These are phyloP conservation scores for Chouioia cunea DNA, from an alignment of 2,888 invertebrate species.

Conservation along the genomic window DNA sequence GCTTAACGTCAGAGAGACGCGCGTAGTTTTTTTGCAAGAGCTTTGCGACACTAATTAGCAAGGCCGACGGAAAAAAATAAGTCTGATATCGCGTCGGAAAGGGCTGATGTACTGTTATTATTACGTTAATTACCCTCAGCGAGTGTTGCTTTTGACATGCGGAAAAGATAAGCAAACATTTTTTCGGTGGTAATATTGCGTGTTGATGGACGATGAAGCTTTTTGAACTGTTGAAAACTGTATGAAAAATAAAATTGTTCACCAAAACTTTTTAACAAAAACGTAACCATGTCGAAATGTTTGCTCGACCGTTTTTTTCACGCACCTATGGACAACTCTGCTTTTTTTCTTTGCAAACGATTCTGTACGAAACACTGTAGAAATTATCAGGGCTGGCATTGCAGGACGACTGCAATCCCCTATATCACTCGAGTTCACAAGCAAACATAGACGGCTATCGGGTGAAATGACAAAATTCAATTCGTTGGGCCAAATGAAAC, in stretches of 20 bases:
- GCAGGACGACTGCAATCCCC: background rate
- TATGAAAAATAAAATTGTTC: background rate
- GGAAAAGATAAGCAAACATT: too few relatives aligned
- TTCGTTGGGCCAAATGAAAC: slow-evolving; percentile 37
- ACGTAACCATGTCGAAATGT: background rate
- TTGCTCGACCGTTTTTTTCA: too few relatives aligned
- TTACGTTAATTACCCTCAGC: slow-evolving; percentile 27
- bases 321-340: too few relatives aligned
- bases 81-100: background rate
- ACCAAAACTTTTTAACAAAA: slow-evolving; percentile 1
- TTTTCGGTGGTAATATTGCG: too few relatives aligned
- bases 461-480: slow-evolving; percentile 34
- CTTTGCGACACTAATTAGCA: slow-evolving; percentile 22
- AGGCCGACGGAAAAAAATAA: background rate
- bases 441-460: slow-evolving; percentile 30
- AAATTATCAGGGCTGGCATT: too few relatives aligned
- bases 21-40: background rate
- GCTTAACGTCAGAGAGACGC: background rate
- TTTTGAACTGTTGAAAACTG: too few relatives aligned
- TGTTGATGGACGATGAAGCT: too few relatives aligned
- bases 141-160: background rate
- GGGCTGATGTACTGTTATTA: slow-evolving; percentile 19
- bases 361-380: too few relatives aligned
- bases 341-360: too few relatives aligned
- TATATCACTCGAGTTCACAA: slow-evolving; percentile 25